Conservation (phyloP, 2,113 vertebrate species). For the Nothoprocta perdicaria region DNA sequence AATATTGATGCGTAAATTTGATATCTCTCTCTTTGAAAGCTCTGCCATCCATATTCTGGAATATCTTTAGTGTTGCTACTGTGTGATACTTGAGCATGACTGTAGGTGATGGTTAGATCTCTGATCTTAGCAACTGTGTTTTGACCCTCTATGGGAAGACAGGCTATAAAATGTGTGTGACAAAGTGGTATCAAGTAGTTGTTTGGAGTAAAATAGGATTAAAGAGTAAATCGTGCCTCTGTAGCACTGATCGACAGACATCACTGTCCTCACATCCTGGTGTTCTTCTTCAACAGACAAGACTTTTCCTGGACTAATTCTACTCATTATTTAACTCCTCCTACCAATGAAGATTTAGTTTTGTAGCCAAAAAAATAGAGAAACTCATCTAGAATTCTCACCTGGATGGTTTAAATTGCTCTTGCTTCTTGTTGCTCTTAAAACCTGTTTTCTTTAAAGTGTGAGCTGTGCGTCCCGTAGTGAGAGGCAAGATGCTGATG, state of each 20-base stretch:
- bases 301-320: neutral
- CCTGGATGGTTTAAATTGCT: neutral
- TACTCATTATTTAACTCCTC: neutral
- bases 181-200: neutral
- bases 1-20: neutral
- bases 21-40: neutral
- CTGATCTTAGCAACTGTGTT: neutral
- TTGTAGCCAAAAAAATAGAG: neutral
- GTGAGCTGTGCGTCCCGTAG: neutral
- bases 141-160: neutral
- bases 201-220: slow-evolving; percentile 19
- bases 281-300: neutral
- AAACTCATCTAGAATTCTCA: accelerated
- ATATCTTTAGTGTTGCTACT: neutral
- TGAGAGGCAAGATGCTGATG: neutral
- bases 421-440: neutral
- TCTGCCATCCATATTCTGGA: neutral
- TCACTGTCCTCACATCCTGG: neutral
- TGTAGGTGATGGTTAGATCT: neutral
- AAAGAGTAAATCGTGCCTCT: slow-evolving; percentile 27
- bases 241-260: neutral
- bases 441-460: neutral
- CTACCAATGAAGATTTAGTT: neutral
- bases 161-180: neutral
- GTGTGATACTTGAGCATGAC: neutral